phyloP scores from a whole-genome alignment of 2,888 invertebrate species.

The Sphaeridia pumilis region DNA sequence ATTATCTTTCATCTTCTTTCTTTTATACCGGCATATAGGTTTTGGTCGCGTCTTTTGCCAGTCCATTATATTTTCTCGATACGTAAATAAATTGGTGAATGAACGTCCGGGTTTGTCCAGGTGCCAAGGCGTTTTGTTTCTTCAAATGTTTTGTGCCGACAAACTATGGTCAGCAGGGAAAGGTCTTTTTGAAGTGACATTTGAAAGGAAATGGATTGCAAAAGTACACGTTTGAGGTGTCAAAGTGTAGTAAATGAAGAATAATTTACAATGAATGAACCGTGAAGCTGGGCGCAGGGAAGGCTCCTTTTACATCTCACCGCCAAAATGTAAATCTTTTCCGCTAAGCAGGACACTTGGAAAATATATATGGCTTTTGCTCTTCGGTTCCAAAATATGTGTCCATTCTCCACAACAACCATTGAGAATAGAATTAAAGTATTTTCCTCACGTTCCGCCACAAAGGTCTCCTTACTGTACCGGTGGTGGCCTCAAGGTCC shows the following conservation, averaged over 20 bases:
- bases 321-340: neutral
- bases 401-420: too few species aligned
- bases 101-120: neutral
- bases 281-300: neutral
- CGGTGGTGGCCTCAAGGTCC: too few species aligned
- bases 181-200: neutral
- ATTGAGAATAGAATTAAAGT: neutral
- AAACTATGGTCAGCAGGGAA: too few species aligned
- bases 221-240: neutral
- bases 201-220: neutral
- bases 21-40: too few species aligned
- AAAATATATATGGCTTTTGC: too few species aligned
- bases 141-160: neutral
- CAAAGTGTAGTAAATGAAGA: neutral
- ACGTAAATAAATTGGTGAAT: too few species aligned
- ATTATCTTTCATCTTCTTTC: too few species aligned
- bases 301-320: neutral
- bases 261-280: neutral
- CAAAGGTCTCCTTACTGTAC: neutral
- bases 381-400: too few species aligned
- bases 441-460: neutral
- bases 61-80: too few species aligned
- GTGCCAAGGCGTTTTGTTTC: neutral
- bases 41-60: too few species aligned
- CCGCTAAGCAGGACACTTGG: too few species aligned